phyloP scores from a whole-genome alignment of 2,797 vertebrate species.

The Sus cebifrons region DNA sequence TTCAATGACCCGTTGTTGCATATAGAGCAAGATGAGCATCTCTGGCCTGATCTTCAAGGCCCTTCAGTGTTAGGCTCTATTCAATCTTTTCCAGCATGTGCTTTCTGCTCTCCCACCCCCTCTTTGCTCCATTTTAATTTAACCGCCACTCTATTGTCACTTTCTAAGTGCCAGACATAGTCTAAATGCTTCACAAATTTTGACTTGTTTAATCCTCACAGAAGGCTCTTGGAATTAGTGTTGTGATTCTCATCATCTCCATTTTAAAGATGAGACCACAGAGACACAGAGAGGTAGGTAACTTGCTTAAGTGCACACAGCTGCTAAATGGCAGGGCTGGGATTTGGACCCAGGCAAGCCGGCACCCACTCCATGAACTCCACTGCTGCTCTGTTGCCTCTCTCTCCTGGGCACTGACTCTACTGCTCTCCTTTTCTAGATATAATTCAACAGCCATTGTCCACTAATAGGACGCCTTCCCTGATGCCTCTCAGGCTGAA shows the following conservation, averaged over 20 bases:
- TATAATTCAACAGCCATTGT: not conserved
- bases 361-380: rapidly evolving
- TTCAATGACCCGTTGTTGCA: not conserved
- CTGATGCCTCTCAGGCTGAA: not conserved
- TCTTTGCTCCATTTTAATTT: not conserved
- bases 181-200: slow-evolving; percentile 4
- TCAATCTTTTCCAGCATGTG: not conserved
- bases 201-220: not conserved
- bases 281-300: not conserved
- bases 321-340: not conserved
- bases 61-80: not conserved
- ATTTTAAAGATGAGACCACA: not conserved
- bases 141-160: not conserved
- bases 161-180: not conserved
- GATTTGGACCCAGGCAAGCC: not conserved
- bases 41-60: not conserved
- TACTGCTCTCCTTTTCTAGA: not conserved
- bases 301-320: not conserved
- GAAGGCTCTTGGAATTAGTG: slow-evolving; percentile 27
- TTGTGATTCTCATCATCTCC: not conserved
- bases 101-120: not conserved
- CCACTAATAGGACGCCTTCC: not conserved
- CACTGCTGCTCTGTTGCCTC: not conserved
- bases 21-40: not conserved
- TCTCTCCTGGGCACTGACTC: not conserved